Base-by-base conservation (phyloP, 2,888 invertebrate genomes). In the Drosophila kuntzei region DNA sequence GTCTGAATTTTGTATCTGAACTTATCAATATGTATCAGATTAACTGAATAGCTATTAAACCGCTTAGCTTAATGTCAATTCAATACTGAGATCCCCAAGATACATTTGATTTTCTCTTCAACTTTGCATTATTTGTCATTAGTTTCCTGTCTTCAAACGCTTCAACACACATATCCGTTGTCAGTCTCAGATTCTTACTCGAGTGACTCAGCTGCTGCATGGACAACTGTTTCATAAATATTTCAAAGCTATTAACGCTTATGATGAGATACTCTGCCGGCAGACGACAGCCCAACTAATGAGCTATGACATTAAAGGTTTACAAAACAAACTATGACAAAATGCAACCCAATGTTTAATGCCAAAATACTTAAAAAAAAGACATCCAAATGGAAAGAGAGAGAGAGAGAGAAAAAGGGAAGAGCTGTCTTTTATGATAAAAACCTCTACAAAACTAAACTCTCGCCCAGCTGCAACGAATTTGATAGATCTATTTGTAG, bases 401-500 rank as follows among this genome's bases (percentile, higher is more conserved):
- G 22, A 59, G 41, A 37, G 18, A 64, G 32, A 51, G 46, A 57
- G 27, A 25, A 34, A 20, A 36, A 27, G 44, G 44, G 67, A 62
- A 83, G 53, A 63, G 59, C 41, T 41, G 51, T 63, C 61, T 68
- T 65, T 80, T 70, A 82, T 62, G 79, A 74, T 62, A 71, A 65
- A 79, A 81, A 79, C 81, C 81, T 76, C 76, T 55, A 64, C 54
- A 64, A 32, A 32, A 68, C 66, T 67, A 71, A 60, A 49, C 27
- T 63, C 51, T 60, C 70, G 41, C 57, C 39, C 62, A 68, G 84
- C 85, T 78, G 73, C 65, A 63, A 72, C 70, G 66, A 79, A 76
- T 83, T 87, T 89, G 81, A 85, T 85, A 83, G 80, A 89, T 89
- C 87, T 80, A 89, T 89, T 89, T 89, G 89, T 88, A 89, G 83